These are phyloP conservation scores for Dipodomys merriami DNA, from an alignment of 2,113 vertebrate species.

Conservation along the genomic window DNA sequence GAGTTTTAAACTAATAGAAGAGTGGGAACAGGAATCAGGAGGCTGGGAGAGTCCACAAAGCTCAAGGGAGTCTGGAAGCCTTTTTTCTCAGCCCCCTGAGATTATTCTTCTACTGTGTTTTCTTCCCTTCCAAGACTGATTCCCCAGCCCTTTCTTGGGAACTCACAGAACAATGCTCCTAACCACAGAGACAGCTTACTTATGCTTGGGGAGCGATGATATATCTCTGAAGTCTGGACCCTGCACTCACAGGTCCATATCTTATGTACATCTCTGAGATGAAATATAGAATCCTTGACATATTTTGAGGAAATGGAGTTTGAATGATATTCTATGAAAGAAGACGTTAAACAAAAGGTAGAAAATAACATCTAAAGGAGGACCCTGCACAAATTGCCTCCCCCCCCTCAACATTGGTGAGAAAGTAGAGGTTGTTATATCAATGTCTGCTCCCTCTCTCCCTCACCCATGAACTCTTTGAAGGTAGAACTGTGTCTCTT, in stretches of 20 bases:
- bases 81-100: not conserved
- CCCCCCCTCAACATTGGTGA: not conserved
- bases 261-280: not conserved
- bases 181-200: not conserved
- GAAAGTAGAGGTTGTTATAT: not conserved
- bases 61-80: not conserved
- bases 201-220: accelerated
- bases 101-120: not conserved
- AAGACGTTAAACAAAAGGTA: not conserved
- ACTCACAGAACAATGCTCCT: not conserved
- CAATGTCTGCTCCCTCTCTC: not conserved
- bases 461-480: not conserved
- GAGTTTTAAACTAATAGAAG: conserved; percentile 17
- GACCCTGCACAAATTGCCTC: not conserved
- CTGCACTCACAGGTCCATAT: not conserved
- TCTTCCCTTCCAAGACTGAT: not conserved
- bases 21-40: not conserved
- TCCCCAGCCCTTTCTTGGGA: not conserved
- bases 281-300: no score
- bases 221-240: no score
- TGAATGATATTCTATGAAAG: not conserved
- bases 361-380: not conserved
- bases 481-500: not conserved
- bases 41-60: not conserved
- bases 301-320: not conserved